These are phyloP conservation scores for Lithophane socia DNA, from an alignment of 2,888 invertebrate species.

Conservation along the genomic window DNA sequence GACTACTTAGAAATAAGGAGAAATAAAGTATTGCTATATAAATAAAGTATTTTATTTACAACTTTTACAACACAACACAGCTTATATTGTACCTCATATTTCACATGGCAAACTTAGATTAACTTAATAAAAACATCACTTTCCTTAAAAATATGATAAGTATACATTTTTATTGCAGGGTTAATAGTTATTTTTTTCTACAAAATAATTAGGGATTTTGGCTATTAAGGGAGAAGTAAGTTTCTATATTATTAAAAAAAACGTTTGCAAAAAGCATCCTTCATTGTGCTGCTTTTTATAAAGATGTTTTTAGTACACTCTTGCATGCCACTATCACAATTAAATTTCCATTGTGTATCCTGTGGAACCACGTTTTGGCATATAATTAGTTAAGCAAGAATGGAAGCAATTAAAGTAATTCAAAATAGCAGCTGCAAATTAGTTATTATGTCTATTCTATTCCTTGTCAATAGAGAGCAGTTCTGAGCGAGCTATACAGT, in stretches of 20 bases:
- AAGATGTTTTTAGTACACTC: not conserved
- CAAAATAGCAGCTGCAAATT: not conserved
- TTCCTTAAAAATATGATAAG: constrained; percentile 53
- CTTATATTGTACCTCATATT: constrained; percentile 59
- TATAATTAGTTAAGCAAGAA: not conserved
- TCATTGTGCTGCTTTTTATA: not conserved
- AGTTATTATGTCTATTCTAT: constrained; percentile 42
- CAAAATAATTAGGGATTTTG: constrained; percentile 6
- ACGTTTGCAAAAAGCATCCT: not conserved
- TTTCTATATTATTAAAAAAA: not conserved
- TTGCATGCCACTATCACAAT: not conserved
- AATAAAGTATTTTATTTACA: constrained; percentile 61
- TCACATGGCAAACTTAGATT: constrained; percentile 59
- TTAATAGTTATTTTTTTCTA: not conserved
- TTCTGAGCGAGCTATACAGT: constrained; percentile 84
- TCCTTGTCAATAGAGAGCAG: constrained; percentile 85
- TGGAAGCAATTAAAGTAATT: constrained; percentile 6
- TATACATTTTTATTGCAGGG: constrained; percentile 25
- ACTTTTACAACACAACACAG: constrained; percentile 53
- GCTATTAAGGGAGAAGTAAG: constrained; percentile 4
- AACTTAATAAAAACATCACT: constrained; percentile 50
- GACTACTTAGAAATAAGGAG: constrained; percentile 41
- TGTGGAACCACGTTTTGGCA: not conserved
- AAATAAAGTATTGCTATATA: constrained; percentile 50
- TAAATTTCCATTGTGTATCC: not conserved